Percentiles rank a stretch among this genome's conserved stretches.
Conservation (phyloP, 1,140 invertebrate genomes). For the Radopholus similis region DNA sequence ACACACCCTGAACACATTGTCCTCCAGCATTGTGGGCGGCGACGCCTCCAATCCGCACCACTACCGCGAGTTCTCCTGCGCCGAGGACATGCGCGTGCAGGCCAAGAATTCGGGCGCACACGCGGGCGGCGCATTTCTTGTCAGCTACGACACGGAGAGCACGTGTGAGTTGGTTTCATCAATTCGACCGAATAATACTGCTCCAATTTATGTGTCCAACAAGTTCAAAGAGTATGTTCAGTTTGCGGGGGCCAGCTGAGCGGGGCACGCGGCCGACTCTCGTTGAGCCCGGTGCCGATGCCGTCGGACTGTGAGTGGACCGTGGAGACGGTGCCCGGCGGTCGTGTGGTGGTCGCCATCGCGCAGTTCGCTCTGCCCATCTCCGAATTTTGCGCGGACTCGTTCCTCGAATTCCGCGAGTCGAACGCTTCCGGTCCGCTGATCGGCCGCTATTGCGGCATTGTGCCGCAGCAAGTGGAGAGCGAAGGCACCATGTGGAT, state of each 20-base stretch:
- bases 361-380: constrained; percentile 24
- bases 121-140: constrained; percentile 1
- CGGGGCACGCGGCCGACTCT: constrained; percentile 2
- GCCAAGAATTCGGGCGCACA: constrained; percentile 3
- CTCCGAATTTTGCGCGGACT: constrained; percentile 43
- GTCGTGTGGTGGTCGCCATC: constrained; percentile 15
- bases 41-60: not conserved
- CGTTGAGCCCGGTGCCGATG: not conserved
- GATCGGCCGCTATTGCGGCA: constrained; percentile 42
- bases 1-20: not conserved
- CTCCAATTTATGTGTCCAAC: not conserved
- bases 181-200: constrained; percentile 1
- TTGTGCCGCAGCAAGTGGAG: not conserved
- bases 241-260: constrained; percentile 31
- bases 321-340: constrained; percentile 19
- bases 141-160: constrained; percentile 33
- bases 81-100: not conserved
- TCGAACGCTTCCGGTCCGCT: constrained; percentile 34
- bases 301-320: constrained; percentile 36
- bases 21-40: not conserved
- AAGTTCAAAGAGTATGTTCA: constrained; percentile 21
- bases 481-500: constrained; percentile 37
- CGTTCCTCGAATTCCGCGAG: constrained; percentile 44
- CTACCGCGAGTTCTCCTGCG: constrained; percentile 16
- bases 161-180: constrained; percentile 19